Conservation (phyloP, 37 sponge, comb jelly and placozoan species). For the Crambe crambe region DNA sequence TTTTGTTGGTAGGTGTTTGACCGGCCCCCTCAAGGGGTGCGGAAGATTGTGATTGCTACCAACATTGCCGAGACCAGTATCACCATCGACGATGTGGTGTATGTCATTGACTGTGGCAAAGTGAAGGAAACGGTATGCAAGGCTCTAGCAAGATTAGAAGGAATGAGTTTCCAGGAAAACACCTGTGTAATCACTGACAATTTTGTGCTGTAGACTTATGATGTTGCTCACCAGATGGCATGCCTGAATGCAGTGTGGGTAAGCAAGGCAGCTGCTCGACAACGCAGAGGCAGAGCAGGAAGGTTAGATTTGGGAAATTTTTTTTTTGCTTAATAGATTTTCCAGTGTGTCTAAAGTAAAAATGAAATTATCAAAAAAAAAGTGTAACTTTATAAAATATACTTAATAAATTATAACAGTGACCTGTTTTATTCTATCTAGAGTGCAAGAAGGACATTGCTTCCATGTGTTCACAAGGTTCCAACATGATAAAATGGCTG, state of each 20-base stretch:
- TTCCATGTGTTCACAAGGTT: slow-evolving; percentile 63
- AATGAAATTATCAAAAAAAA: neutral
- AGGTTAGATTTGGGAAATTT: slow-evolving; percentile 27
- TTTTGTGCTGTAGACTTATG: slow-evolving; percentile 50
- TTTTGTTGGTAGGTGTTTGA: slow-evolving; percentile 68
- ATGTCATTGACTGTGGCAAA: slow-evolving; percentile 88
- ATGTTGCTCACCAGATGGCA: slow-evolving; percentile 60
- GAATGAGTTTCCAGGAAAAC: neutral
- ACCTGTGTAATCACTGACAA: neutral
- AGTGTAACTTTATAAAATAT: too few relatives aligned
- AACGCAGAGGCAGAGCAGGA: slow-evolving; percentile 89
- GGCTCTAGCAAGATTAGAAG: too few relatives aligned
- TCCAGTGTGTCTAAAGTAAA: neutral
- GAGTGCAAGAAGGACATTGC: slow-evolving; percentile 76
- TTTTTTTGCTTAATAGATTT: neutral
- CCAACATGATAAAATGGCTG: slow-evolving; percentile 44
- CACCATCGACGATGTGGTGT: slow-evolving; percentile 92
- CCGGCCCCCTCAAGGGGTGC: slow-evolving; percentile 72
- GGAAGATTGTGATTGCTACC: slow-evolving; percentile 84
- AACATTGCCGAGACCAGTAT: slow-evolving; percentile 92
- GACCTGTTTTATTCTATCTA: too few relatives aligned
- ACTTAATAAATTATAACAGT: too few relatives aligned
- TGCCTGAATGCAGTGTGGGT: slow-evolving; percentile 79
- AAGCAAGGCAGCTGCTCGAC: slow-evolving; percentile 82
- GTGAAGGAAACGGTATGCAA: slow-evolving; percentile 77